Conservation (phyloP, 2,888 invertebrate genomes). For the Luperina nickerlii region DNA sequence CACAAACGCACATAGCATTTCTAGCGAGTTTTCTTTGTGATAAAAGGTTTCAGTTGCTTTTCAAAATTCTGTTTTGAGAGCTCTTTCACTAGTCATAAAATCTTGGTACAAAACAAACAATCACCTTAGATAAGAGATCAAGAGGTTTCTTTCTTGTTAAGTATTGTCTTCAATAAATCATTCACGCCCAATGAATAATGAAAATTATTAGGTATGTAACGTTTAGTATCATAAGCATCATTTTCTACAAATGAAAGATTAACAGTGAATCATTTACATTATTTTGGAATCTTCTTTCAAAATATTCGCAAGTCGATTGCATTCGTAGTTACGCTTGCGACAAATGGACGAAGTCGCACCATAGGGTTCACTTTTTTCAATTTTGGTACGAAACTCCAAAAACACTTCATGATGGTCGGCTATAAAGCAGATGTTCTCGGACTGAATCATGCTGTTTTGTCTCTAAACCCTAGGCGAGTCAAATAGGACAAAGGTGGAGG, state of each 20-base stretch:
- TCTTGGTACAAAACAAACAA: not conserved
- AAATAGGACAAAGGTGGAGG: conserved; percentile 55
- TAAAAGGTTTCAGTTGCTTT: not conserved
- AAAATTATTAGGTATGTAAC: not conserved
- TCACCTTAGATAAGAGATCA: not conserved
- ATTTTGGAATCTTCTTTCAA: not conserved
- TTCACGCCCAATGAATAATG: not conserved
- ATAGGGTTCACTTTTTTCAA: not conserved
- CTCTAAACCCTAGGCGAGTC: conserved; percentile 11
- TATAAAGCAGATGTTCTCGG: not conserved
- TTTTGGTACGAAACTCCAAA: not conserved
- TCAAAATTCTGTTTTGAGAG: not conserved
- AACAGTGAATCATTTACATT: not conserved
- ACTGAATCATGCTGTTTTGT: not conserved
- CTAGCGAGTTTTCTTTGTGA: conserved; percentile 7
- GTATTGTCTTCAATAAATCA: too few relatives aligned
- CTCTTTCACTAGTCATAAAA: not conserved
- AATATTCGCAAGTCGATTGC: not conserved
- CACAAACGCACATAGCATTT: not conserved
- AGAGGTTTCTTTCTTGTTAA: not conserved
- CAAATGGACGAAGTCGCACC: not conserved
- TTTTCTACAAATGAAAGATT: not conserved
- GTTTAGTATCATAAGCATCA: not conserved
- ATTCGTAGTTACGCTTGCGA: not conserved
- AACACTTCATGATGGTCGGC: not conserved